Evolutionary conservation across 2,888 invertebrate genomes (phyloP), one percentile per base, ranked within the genome.

Genomic region (Brenthis daphne): DNA sequence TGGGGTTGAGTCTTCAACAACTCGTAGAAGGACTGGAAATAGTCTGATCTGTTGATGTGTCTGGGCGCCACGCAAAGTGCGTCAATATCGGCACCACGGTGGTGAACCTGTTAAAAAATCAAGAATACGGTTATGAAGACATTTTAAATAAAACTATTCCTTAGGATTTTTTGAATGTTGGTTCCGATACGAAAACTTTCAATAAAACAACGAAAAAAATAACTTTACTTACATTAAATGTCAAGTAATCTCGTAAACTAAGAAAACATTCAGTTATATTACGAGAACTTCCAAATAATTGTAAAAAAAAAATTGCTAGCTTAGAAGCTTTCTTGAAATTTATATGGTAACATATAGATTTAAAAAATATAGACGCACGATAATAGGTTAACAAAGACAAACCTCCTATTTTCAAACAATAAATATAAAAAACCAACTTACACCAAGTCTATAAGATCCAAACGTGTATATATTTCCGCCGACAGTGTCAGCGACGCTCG

Each of bases 401-500:
- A 4, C 29, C 29, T 5, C 29, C 29, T 29, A 5, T 29, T 29
- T 13, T 16, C 33, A 13, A 6, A 60, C 14, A 56, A 37, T n/a
- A 48, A 47, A 48, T 47, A 6, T 4, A 33, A 63, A 24, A 57
- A 37, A 16, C 1, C 6, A 14, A 89, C 94, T 91, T 77, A 94
- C 99, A 78, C 99, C 97, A 77, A 97, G 94, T 76, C 98, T 94
- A 85, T 99, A 99, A 67, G 99, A 99, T 57, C 99, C 99, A 89
- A 99, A 99, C n/a, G 99, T 99, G 84, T 98, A 99, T 72, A 99
- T 98, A 92, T 99, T 99, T 4, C 99, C 99, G 29, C 99, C 99
- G 69, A 99, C 97, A 76, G 96, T 95, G 67, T 98, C 98, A 1
- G 98, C 97, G 1, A 98, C 96, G 77, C 95, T 96, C 68, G 96